Evolutionary conservation across 1,140 invertebrate genomes (phyloP).

Genomic region (Augochlora pura): DNA sequence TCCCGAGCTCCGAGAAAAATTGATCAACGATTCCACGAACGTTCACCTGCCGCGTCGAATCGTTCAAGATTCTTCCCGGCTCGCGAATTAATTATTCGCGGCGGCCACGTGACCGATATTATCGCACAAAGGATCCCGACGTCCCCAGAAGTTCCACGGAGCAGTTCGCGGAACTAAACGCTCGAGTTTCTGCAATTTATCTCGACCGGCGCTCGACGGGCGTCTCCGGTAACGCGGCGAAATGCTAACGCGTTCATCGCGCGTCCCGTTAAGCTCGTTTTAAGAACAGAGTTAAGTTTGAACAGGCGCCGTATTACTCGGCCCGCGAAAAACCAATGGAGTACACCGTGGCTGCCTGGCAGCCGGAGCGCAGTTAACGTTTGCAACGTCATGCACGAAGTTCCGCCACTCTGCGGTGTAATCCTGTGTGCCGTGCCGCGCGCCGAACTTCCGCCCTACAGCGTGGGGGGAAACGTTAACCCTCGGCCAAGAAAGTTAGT

Average conservation of each 20-base stretch:
- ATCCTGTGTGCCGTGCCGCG: not conserved
- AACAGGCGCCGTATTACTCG: not conserved
- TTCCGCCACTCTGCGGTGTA: constrained; percentile 1
- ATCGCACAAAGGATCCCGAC: not conserved
- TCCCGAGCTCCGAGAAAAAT: not conserved
- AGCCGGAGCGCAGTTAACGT: not conserved
- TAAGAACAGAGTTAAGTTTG: not conserved
- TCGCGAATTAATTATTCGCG: too few species aligned
- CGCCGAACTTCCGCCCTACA: not conserved
- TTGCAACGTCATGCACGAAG: not conserved
- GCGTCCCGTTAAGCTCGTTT: not conserved
- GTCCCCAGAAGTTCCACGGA: not conserved
- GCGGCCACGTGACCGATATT: too few species aligned
- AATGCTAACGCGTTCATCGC: not conserved
- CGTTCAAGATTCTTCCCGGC: too few species aligned
- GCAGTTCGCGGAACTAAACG: not conserved
- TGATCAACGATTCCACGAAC: too few species aligned
- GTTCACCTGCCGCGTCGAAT: too few species aligned
- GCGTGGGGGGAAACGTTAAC: constrained; percentile 25
- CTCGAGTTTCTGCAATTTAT: not conserved
- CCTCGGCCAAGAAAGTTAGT: not conserved
- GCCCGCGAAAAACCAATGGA: not conserved
- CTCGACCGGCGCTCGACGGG: not conserved
- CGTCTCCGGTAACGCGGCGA: not conserved
- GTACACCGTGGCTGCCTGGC: too few species aligned